These are phyloP conservation scores for Falco punctatus DNA, from an alignment of 2,113 vertebrate genomes.

Conservation along the genomic window DNA sequence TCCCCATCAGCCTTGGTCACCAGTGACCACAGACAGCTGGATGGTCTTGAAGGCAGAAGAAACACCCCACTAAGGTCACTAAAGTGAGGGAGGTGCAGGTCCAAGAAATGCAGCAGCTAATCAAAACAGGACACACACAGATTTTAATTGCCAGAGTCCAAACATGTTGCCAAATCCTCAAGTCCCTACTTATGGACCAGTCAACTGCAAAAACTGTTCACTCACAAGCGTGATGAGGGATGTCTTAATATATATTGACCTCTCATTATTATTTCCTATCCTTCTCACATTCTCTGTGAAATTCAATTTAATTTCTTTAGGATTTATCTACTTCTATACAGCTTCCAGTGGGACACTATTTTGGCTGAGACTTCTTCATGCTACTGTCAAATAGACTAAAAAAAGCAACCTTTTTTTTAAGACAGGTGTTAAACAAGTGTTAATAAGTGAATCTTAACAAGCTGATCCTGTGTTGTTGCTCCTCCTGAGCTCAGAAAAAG, in stretches of 20 bases:
- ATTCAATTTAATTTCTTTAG: background rate
- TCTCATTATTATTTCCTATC: background rate
- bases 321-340: background rate
- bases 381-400: background rate
- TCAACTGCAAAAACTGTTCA: rapidly evolving
- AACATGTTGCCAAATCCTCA: background rate
- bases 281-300: background rate
- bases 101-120: background rate
- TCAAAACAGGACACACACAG: background rate
- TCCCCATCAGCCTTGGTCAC: rapidly evolving
- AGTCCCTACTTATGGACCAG: background rate
- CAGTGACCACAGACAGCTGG: background rate
- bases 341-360: background rate
- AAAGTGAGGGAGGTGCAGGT: background rate
- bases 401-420: background rate
- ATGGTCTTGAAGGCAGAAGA: background rate
- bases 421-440: background rate
- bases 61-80: background rate
- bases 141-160: background rate
- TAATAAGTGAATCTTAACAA: background rate
- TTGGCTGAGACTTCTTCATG: background rate
- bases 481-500: background rate
- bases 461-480: background rate
- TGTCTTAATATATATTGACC: background rate
- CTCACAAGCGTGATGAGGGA: background rate